Conservation (phyloP, 2,888 invertebrate species). For the Drosophila macrothrix region DNA sequence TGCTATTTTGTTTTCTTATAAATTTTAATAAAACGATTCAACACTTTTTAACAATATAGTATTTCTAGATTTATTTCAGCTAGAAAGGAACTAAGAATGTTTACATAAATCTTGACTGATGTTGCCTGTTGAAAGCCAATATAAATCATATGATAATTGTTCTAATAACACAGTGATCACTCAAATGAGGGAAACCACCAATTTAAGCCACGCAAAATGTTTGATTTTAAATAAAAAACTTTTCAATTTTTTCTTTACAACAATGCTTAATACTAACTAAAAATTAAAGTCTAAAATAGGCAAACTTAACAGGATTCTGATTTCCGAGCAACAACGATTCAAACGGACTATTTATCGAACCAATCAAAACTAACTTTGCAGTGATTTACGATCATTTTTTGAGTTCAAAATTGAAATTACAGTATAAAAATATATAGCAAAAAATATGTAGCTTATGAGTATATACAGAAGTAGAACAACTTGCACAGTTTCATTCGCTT, state of each 20-base stretch:
- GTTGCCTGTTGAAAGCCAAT: neutral
- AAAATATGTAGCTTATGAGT: neutral
- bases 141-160: neutral
- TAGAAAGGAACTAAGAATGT: neutral
- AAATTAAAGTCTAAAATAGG: neutral
- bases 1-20: neutral
- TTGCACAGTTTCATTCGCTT: neutral
- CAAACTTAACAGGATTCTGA: neutral
- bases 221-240: neutral
- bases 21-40: conserved; percentile 1
- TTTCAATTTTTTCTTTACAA: neutral
- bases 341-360: neutral
- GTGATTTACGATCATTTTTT: neutral
- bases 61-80: neutral
- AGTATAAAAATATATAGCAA: neutral
- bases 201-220: neutral
- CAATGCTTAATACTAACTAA: neutral
- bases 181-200: neutral
- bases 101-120: neutral
- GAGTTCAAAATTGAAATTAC: neutral
- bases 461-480: neutral
- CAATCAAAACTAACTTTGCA: neutral
- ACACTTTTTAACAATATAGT: neutral
- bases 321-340: neutral
- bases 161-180: neutral